Percentiles rank a stretch among this genome's conserved stretches.
Conservation (phyloP, 2,888 invertebrate genomes). For the Steinernema scapterisci region DNA sequence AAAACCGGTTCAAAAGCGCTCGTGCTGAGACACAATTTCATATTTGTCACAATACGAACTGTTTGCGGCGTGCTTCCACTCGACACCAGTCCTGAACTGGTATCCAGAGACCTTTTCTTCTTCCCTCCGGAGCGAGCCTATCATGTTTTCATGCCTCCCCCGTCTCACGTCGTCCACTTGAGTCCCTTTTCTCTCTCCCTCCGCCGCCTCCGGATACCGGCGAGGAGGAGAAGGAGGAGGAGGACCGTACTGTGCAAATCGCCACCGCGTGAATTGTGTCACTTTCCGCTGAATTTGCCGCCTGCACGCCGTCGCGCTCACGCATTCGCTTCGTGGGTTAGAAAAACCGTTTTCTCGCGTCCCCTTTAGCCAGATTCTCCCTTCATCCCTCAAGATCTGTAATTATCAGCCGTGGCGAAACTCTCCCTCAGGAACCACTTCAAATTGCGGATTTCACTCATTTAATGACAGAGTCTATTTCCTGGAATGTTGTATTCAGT, state of each 20-base stretch:
- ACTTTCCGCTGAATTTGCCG: constrained; percentile 8
- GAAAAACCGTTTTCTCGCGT: constrained; percentile 12
- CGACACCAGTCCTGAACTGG: not conserved
- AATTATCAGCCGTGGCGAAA: constrained; percentile 5
- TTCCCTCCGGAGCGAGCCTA: not conserved
- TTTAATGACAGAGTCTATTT: constrained; percentile 13
- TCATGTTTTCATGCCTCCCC: not conserved
- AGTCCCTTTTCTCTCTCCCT: no score
- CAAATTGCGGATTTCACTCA: not conserved
- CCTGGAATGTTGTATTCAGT: not conserved
- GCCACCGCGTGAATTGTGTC: constrained; percentile 22
- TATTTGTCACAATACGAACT: constrained; percentile 33
- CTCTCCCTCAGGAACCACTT: not conserved
- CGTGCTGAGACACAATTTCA: constrained; percentile 2
- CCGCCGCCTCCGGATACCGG: no score
- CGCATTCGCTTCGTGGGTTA: no score
- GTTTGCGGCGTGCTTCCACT: constrained; percentile 29
- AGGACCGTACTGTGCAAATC: not conserved
- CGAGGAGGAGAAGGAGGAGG: no score
- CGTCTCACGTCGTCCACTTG: constrained; percentile 19
- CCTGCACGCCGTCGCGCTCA: not conserved
- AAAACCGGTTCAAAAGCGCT: constrained; percentile 7
- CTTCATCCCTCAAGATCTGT: not conserved
- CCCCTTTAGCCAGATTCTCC: constrained; percentile 7
- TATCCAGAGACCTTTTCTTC: not conserved